Base-by-base conservation (phyloP, 2,888 invertebrate species). In the Microctonus brassicae region DNA sequence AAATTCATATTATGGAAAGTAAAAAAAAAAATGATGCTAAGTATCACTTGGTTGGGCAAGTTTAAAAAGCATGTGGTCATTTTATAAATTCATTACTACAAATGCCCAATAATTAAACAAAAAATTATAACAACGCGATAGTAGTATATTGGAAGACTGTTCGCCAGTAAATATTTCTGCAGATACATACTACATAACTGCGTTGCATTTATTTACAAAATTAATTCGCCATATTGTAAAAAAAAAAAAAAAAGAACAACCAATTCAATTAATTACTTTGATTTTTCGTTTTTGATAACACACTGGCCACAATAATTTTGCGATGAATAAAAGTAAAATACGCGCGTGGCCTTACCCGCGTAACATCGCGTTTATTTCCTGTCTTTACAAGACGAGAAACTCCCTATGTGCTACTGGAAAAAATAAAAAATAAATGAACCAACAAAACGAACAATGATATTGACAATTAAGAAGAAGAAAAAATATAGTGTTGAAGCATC, bases 91-190 rank as follows among this genome's bases (percentile, higher is more conserved):
- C 33, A 55, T 55, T 55, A 53, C 34, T 33, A 55, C 17, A 53
- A 65, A 65, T 65, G 65, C 65, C 65, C 65, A 65, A 65, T 65
- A 47, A 17, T 36, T 63, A 53, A 17, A 17, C n/a, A n/a, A n/a
- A 53, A 47, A 47, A 17, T 47, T 17, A 65, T 11, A 53, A 52
- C 17, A 17, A n/a, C 10, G 22, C 11, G 11, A 62, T 62, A 39
- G 17, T n/a, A 9, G n/a, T 47, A 47, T 47, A 17, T 17, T 33
- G 60, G 60, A 60, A 60, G 60, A 60, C 60, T 11, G 3, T 60
- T 42, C 17, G 26, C n/a, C 22, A 62, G 39, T 39, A 24, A 11
- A 39, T 6, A 62, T 62, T 4, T 39, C 24, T 22, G n/a, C 13
- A 24, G 20, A 6, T 62, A 17, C 17, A 47, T 17, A n/a, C 13